phyloP scores from a whole-genome alignment of 1,140 invertebrate species.

The Ephestia elutella region DNA sequence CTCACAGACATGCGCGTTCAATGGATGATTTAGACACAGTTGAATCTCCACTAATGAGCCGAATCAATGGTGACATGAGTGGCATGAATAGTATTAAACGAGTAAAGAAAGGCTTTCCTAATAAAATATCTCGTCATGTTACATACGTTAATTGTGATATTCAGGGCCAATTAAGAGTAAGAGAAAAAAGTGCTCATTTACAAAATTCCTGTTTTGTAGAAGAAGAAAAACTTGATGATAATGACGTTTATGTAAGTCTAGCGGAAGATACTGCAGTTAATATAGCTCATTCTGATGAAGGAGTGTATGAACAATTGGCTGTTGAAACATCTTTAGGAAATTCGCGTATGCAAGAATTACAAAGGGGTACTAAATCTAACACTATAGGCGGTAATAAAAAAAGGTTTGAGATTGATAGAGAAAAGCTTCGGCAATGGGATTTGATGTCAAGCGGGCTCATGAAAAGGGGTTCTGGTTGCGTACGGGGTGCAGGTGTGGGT shows the following conservation, averaged over 20 bases:
- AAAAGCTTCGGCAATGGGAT: conserved; percentile 90
- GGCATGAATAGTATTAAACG: conserved; percentile 64
- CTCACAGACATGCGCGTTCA: conserved; percentile 85
- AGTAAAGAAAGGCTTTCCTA: conserved; percentile 42
- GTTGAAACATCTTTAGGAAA: conserved; percentile 36
- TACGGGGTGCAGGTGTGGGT: conserved; percentile 65
- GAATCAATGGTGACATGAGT: conserved; percentile 39
- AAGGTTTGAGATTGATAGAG: conserved; percentile 83
- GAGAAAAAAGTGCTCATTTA: conserved; percentile 28
- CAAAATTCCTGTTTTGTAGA: conserved; percentile 31
- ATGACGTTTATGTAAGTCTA: conserved; percentile 77
- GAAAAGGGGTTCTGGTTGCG: conserved; percentile 69
- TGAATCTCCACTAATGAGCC: conserved; percentile 39
- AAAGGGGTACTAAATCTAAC: background rate
- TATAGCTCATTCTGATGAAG: conserved; percentile 51
- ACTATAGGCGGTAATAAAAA: conserved; percentile 28
- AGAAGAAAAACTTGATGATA: conserved; percentile 61
- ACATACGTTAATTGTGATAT: conserved; percentile 85
- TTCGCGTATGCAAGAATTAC: background rate
- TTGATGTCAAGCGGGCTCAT: conserved; percentile 84
- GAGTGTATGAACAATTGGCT: conserved; percentile 68
- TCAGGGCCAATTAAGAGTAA: conserved; percentile 44
- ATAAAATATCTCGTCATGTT: conserved; percentile 78
- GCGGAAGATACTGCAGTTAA: conserved; percentile 43
- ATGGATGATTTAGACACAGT: conserved; percentile 84